Conservation (phyloP, 2,888 invertebrate species). For the Empis stercorea region DNA sequence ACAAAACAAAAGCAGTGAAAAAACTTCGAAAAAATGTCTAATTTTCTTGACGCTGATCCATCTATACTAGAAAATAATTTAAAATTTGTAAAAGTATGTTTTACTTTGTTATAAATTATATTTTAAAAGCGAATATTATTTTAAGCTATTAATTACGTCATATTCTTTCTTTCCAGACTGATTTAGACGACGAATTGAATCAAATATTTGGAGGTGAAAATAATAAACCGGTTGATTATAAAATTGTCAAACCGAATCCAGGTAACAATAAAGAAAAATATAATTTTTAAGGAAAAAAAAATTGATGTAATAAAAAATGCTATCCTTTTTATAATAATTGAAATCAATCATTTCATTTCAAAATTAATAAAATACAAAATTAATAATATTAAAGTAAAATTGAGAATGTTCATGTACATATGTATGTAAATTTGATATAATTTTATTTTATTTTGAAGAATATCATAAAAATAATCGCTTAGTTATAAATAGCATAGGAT, state of each 20-base stretch:
- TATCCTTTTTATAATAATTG: no score
- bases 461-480: no score
- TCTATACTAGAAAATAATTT: slow-evolving; percentile 46
- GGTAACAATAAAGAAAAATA: slow-evolving; percentile 37
- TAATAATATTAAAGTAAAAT: no score
- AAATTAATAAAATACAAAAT: no score
- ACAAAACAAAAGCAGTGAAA: no score
- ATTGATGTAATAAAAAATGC: no score
- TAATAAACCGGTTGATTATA: slow-evolving; percentile 36
- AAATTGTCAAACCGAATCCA: slow-evolving; percentile 53
- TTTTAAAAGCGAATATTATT: slow-evolving; percentile 14
- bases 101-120: slow-evolving; percentile 13
- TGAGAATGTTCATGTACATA: no score
- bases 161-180: slow-evolving; percentile 34
- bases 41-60: slow-evolving; percentile 47
- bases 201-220: slow-evolving; percentile 37
- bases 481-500: no score
- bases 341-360: no score
- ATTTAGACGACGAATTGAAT: slow-evolving; percentile 47
- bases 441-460: no score
- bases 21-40: slow-evolving; percentile 8
- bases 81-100: slow-evolving; percentile 35
- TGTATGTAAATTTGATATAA: no score
- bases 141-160: neutral
- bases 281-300: no score